phyloP scores from a whole-genome alignment of 2,113 vertebrate species.

The Pardalotus punctatus region DNA sequence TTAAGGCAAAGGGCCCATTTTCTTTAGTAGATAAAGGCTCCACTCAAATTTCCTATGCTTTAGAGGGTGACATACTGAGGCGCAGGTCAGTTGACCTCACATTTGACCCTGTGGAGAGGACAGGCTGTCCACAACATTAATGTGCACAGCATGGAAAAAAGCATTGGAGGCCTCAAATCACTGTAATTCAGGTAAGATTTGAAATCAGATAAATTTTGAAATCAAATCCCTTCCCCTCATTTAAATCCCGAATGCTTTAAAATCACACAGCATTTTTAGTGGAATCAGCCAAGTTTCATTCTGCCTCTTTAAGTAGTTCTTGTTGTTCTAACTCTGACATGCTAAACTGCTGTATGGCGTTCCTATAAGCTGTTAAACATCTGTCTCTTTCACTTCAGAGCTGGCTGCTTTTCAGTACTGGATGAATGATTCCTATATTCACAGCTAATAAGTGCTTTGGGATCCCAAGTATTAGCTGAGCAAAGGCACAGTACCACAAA shows the following conservation, averaged over 20 bases:
- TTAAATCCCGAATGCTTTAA: background rate
- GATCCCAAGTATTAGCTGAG: constrained; percentile 48
- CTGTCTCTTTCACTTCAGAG: constrained; percentile 57
- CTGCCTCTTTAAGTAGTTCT: constrained; percentile 33
- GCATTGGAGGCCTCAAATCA: background rate
- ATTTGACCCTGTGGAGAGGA: background rate
- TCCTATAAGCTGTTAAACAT: constrained; percentile 57
- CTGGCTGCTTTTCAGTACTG: constrained; percentile 46
- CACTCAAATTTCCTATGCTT: background rate
- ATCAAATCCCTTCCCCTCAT: background rate
- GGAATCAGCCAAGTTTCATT: constrained; percentile 26
- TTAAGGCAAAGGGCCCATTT: background rate
- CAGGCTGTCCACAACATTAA: background rate
- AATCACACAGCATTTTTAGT: background rate
- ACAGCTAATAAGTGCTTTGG: constrained; percentile 61
- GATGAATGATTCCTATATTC: constrained; percentile 57
- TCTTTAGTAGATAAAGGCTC: background rate
- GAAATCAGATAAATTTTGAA: constrained; percentile 4
- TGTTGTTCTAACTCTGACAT: constrained; percentile 27
- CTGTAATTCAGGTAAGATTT: background rate
- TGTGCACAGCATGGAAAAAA: background rate
- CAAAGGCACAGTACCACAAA: constrained; percentile 30
- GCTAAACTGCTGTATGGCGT: background rate
- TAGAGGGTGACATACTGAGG: background rate
- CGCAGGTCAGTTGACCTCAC: background rate